Conservation (phyloP, 2,797 vertebrate genomes). For the Esox masquinongy region DNA sequence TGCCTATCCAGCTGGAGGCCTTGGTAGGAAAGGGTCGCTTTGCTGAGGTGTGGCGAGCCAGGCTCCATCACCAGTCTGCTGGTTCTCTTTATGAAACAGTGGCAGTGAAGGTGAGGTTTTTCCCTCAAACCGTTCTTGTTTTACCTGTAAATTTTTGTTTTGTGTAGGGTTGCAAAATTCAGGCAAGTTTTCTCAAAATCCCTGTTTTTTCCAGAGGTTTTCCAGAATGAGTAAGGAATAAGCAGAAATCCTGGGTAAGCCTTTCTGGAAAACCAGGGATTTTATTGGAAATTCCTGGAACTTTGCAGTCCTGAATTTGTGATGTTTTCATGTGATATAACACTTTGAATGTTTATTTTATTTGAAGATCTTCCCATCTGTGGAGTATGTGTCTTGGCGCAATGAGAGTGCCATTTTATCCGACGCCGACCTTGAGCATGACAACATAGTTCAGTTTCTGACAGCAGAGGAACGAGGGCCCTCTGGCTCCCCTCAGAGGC, state of each 20-base stretch:
- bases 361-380: slow-evolving; percentile 79
- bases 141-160: not conserved
- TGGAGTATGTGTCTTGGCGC: slow-evolving; percentile 85
- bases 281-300: too few species aligned
- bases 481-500: slow-evolving; percentile 55
- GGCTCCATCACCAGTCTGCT: slow-evolving; percentile 67
- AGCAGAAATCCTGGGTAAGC: too few species aligned
- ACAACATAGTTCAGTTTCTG: slow-evolving; percentile 83
- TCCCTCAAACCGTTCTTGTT: not conserved
- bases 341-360: not conserved
- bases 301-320: not conserved
- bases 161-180: not conserved
- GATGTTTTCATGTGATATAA: not conserved
- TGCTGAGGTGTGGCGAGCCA: slow-evolving; percentile 85
- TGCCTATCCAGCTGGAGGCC: slow-evolving; percentile 84
- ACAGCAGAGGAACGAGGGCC: slow-evolving; percentile 77
- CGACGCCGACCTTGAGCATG: slow-evolving; percentile 79
- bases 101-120: slow-evolving; percentile 69
- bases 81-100: slow-evolving; percentile 76
- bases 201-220: too few species aligned
- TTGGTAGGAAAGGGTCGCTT: slow-evolving; percentile 88
- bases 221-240: too few species aligned
- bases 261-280: too few species aligned
- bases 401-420: slow-evolving; percentile 85
- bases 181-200: too few species aligned